Conservation (phyloP, 2,797 vertebrate species). For the Craterocephalus amniculus region DNA sequence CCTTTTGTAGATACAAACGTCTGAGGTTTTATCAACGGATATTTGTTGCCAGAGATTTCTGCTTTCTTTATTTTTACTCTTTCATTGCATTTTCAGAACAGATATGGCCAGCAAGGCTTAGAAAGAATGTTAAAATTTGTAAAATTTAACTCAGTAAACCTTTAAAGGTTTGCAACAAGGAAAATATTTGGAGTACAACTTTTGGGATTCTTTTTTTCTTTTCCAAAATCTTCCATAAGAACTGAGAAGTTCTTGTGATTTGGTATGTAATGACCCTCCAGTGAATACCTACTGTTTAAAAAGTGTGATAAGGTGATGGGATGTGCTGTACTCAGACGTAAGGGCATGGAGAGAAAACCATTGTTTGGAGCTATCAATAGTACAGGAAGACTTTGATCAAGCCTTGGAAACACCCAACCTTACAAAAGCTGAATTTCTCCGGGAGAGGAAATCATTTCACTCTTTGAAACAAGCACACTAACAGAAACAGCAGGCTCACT, state of each 20-base stretch:
- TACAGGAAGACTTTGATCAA: conserved; percentile 79
- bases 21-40: background rate
- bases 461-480: conserved; percentile 63
- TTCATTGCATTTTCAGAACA: too few relatives aligned
- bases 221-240: background rate
- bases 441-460: conserved; percentile 58
- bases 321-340: conserved; percentile 7
- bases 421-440: conserved; percentile 53
- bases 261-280: background rate
- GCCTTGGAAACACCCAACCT: conserved; percentile 60
- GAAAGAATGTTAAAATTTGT: too few relatives aligned
- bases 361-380: conserved; percentile 74
- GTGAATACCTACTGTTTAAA: background rate
- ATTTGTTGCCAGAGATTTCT: background rate
- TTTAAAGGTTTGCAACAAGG: background rate
- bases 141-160: background rate
- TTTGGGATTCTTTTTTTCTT: background rate
- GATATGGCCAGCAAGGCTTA: too few relatives aligned
- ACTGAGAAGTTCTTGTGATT: background rate
- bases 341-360: conserved; percentile 45
- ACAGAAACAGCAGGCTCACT: conserved; percentile 50
- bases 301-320: conserved; percentile 15
- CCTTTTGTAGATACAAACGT: background rate
- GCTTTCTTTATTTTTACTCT: too few relatives aligned
- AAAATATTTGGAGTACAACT: background rate